Percentiles rank a stretch among this genome's conserved stretches.
Evolutionary conservation across 2,797 vertebrate genomes (phyloP).

Genomic region (Eulemur rubriventer): DNA sequence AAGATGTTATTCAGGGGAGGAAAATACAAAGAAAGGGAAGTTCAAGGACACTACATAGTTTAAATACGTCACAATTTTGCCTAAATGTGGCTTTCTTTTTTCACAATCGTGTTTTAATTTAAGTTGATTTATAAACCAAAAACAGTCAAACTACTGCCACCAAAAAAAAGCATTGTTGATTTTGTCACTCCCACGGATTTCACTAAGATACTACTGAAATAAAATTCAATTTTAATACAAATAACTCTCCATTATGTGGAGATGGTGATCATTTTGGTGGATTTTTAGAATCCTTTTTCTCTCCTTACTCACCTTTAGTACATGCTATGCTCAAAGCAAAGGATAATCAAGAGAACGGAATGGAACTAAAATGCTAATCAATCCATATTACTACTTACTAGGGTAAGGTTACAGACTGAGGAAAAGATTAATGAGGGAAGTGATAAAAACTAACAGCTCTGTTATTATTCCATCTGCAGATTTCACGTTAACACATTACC

Average conservation of each 20-base stretch:
- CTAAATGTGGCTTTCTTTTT: background rate
- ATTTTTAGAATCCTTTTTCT: background rate
- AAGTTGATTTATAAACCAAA: background rate
- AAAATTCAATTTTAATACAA: background rate
- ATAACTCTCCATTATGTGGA: background rate
- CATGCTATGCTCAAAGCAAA: conserved; percentile 4
- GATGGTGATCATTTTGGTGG: background rate
- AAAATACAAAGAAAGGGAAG: background rate
- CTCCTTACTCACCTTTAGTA: background rate
- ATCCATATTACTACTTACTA: background rate
- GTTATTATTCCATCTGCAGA: background rate
- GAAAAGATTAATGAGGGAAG: background rate
- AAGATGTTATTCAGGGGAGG: background rate
- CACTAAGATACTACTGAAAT: background rate
- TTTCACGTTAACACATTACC: background rate
- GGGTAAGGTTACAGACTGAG: background rate
- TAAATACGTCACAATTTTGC: background rate
- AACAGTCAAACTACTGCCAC: background rate
- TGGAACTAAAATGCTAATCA: background rate
- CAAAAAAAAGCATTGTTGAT: background rate
- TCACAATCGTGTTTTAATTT: background rate
- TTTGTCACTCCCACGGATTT: background rate
- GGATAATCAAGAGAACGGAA: background rate
- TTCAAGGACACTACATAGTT: background rate
- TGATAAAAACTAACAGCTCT: background rate